These are phyloP conservation scores for Coptodon bakossiorum DNA, from an alignment of 2,113 vertebrate genomes.

Conservation along the genomic window DNA sequence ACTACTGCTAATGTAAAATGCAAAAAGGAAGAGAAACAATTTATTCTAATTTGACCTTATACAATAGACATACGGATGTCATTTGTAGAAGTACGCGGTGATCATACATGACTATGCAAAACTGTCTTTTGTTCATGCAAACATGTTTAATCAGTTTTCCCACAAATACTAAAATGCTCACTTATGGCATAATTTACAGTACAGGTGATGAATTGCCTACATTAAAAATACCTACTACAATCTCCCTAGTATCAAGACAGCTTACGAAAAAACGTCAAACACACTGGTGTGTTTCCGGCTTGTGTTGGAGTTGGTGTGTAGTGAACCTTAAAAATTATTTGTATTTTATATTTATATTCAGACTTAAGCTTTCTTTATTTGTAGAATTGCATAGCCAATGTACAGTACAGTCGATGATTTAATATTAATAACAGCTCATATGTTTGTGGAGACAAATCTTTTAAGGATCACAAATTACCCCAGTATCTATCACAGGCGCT, in stretches of 20 bases:
- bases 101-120: background rate
- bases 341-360: background rate
- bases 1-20: background rate
- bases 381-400: background rate
- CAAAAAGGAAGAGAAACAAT: background rate
- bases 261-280: background rate
- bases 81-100: constrained; percentile 1
- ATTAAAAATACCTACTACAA: background rate
- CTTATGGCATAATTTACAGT: background rate
- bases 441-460: background rate
- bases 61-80: background rate
- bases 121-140: background rate
- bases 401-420: background rate
- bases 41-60: background rate
- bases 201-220: background rate
- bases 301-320: background rate
- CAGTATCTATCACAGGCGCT: background rate
- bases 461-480: background rate
- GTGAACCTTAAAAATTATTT: background rate
- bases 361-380: background rate
- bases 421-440: background rate
- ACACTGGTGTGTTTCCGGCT: background rate
- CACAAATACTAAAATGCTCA: background rate
- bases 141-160: background rate
- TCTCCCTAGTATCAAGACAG: background rate